Base-by-base conservation (phyloP, 2,797 vertebrate genomes). In the Xiphophorus birchmanni region DNA sequence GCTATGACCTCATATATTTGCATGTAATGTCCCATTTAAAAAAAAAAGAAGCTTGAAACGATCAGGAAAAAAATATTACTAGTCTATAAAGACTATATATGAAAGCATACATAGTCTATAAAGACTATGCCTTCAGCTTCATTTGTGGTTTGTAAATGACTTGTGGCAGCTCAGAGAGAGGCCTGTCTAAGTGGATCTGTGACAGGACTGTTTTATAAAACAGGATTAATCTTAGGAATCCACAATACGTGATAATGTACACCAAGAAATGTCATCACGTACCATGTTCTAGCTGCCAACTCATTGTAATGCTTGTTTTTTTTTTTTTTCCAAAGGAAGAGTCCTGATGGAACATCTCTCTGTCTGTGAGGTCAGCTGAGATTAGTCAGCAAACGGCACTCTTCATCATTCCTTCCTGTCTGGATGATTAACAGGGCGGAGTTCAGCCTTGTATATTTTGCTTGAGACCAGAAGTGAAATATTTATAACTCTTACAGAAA, bases 321-420 rank as follows among this genome's bases (percentile, higher is more conserved):
- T 35, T 63, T 35, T 18, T 65, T 35, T 65, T 8, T 7, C 32
- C 17, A 21, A 37, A 37, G 35, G 32, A 37, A 21, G 35, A 37
- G 7, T 65, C 63, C 35, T 65, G 63, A 21, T 10, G 17, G 63
- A 63, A 74, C 13, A 76, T 82, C 48, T 15, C 37, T 37, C 3
- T 56, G 78, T 83, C 82, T 80, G 86, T 83, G 78, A 48, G n/a
- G 65, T 32, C 32, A 35, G 11, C 77, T 5, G 54, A 85, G 75
- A 82, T 86, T 83, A 47, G 0, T 48, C 86, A 48, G 50, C 37
- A 8, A 12, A 1, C 72, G 15, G 18, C 63, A 77, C 75, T 73
- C 69, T 50, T 85, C 82, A 84, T 85, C 65, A 71, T 45, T 12
- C 65, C 73, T 45, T 12, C 12, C 79, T 73, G 13, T 37, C 42